Percentiles rank a stretch among this genome's conserved stretches.
Evolutionary conservation across 2,888 invertebrate species (phyloP).

Genomic region (Ariolimax columbianus): DNA sequence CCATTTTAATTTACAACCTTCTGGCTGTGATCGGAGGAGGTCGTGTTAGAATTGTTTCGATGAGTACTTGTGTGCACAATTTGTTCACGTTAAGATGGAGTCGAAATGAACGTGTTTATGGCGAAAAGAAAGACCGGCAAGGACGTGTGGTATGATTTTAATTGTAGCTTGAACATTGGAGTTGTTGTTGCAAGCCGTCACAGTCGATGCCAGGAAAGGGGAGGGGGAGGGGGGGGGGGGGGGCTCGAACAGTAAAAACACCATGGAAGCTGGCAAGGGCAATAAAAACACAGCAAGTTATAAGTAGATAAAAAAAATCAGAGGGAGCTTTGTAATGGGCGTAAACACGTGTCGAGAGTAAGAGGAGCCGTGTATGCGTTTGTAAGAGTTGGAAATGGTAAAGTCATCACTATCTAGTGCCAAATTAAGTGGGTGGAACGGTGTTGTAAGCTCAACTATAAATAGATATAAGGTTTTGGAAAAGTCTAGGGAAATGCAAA

Average conservation of each 20-base stretch:
- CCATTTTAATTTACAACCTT: neutral
- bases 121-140: neutral
- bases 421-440: neutral
- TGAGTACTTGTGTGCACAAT: neutral
- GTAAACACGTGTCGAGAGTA: neutral
- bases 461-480: too few relatives aligned
- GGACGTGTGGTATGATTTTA: slow-evolving; percentile 10
- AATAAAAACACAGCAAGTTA: neutral
- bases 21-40: neutral
- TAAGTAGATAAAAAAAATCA: neutral
- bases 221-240: too few relatives aligned
- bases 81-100: neutral
- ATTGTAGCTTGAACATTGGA: slow-evolving; percentile 9
- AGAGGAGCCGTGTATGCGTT: neutral
- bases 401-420: neutral
- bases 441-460: neutral
- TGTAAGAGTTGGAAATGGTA: neutral
- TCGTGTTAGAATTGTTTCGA: neutral
- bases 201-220: neutral
- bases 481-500: too few relatives aligned
- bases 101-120: neutral
- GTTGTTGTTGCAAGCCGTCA: slow-evolving; percentile 14
- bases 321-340: neutral
- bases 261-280: neutral
- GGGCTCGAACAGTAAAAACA: too few relatives aligned